phyloP scores from a whole-genome alignment of 2,888 invertebrate species.

The Mechanitis mazaeus region DNA sequence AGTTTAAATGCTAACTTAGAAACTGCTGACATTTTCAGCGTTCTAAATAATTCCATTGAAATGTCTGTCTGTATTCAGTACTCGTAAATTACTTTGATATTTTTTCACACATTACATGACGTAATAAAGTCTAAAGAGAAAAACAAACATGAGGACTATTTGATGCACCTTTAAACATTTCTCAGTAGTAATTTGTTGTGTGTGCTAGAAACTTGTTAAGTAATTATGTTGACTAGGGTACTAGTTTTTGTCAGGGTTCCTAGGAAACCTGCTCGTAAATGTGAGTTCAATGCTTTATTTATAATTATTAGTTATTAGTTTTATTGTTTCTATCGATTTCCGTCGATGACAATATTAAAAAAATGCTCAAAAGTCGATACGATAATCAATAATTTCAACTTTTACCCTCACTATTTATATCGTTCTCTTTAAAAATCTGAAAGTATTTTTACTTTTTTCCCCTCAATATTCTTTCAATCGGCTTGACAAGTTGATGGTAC shows the following conservation, averaged over 20 bases:
- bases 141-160: conserved; percentile 35
- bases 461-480: too few species aligned
- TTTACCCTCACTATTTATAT: too few species aligned
- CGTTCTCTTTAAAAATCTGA: too few species aligned
- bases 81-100: conserved; percentile 14
- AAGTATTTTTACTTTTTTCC: too few species aligned
- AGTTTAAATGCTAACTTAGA: too few species aligned
- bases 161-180: conserved; percentile 21
- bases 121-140: conserved; percentile 41
- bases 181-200: conserved; percentile 20
- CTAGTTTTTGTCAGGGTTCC: conserved; percentile 22
- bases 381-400: too few species aligned
- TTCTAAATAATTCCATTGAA: too few species aligned
- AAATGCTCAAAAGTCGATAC: background rate
- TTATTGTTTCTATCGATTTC: background rate
- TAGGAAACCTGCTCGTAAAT: conserved; percentile 15
- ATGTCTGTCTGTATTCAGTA: background rate
- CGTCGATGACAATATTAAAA: background rate
- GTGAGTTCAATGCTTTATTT: conserved; percentile 20
- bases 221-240: conserved; percentile 17
- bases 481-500: conserved; percentile 11
- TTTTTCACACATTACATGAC: conserved; percentile 43
- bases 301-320: background rate
- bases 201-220: conserved; percentile 14
- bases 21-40: too few species aligned